Conservation (phyloP, 2,797 vertebrate genomes). For the Nyctibius grandis region DNA sequence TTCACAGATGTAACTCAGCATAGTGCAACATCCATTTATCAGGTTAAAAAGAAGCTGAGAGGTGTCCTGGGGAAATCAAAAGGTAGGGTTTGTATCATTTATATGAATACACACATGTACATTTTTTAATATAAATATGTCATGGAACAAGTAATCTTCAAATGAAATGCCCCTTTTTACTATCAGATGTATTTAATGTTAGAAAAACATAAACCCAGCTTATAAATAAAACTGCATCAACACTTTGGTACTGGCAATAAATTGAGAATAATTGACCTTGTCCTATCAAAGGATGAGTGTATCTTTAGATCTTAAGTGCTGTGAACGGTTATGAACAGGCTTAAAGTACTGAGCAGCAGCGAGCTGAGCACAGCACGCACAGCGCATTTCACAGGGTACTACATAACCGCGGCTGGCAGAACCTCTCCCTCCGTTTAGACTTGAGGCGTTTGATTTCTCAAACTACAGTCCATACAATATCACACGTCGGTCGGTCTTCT, state of each 20-base stretch:
- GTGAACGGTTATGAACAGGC: constrained; percentile 50
- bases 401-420: not conserved
- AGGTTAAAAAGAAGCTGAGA: not conserved
- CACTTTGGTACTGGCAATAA: constrained; percentile 51
- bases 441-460: constrained; percentile 1
- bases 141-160: constrained; percentile 44
- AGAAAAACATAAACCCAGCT: constrained; percentile 49
- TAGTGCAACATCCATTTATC: not conserved
- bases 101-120: not conserved
- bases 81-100: not conserved
- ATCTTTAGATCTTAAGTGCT: constrained; percentile 63
- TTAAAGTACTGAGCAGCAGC: constrained; percentile 38
- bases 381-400: constrained; percentile 34
- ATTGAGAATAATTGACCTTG: constrained; percentile 72
- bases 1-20: not conserved
- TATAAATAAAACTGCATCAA: constrained; percentile 70
- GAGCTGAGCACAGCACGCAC: constrained; percentile 25
- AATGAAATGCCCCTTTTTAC: constrained; percentile 45
- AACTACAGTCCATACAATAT: constrained; percentile 29
- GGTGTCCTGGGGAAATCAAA: not conserved
- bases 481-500: not conserved
- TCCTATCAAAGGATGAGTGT: constrained; percentile 68
- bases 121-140: constrained; percentile 23
- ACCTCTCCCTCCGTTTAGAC: constrained; percentile 2
- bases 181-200: constrained; percentile 43